phyloP scores from a whole-genome alignment of 1,140 invertebrate species.

The Leptopilina boulardi region DNA sequence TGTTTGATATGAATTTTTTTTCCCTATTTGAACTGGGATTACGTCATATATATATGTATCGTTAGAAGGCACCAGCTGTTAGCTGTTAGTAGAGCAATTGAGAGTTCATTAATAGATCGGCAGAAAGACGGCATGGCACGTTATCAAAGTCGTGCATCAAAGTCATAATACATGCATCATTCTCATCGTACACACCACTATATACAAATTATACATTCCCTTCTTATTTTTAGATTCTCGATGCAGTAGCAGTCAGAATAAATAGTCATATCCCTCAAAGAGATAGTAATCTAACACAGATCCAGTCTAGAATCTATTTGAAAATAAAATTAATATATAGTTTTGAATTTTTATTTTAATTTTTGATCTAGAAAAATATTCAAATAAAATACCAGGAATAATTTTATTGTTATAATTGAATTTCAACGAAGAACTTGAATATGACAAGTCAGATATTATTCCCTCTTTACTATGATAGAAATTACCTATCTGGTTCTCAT shows the following conservation, averaged over 20 bases:
- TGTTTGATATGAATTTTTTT: neutral
- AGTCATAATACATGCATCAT: slow-evolving; percentile 21
- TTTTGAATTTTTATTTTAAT: neutral
- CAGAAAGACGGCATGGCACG: slow-evolving; percentile 6
- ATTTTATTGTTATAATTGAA: neutral
- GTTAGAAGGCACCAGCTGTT: slow-evolving; percentile 31
- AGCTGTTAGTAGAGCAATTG: slow-evolving; percentile 38
- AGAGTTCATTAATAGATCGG: slow-evolving; percentile 39
- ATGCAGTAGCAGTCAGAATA: neutral
- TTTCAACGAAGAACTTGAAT: neutral
- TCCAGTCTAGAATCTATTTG: too few species aligned
- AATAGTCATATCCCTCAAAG: neutral
- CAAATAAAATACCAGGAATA: too few species aligned
- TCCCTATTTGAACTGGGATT: slow-evolving; percentile 31
- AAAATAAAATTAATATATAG: too few species aligned
- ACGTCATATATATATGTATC: slow-evolving; percentile 26
- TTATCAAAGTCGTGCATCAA: slow-evolving; percentile 30
- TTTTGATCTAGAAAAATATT: too few species aligned
- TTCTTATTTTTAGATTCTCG: slow-evolving; percentile 5
- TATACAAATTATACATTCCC: slow-evolving; percentile 2
- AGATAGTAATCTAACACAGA: neutral
- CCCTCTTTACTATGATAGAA: neutral
- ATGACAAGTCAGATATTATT: neutral
- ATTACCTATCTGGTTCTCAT: neutral
- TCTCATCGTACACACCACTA: neutral